Percentiles rank a stretch among this genome's conserved stretches.
These are phyloP conservation scores for Drosophila maculinotata DNA, from an alignment of 2,888 invertebrate genomes.

Conservation along the genomic window DNA sequence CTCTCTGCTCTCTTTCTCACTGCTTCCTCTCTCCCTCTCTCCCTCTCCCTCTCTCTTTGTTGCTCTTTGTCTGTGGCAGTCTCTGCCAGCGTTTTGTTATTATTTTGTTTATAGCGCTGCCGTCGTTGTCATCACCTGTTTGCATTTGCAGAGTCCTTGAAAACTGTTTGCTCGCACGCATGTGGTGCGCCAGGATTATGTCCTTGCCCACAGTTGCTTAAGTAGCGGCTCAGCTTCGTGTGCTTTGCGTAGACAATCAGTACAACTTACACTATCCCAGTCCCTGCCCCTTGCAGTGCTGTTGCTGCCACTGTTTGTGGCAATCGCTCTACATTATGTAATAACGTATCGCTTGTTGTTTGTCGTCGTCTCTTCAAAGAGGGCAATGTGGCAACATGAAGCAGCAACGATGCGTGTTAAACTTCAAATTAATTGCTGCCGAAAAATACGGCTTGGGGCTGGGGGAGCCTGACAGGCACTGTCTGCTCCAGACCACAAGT, in stretches of 20 bases:
- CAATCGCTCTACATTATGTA: slow-evolving; percentile 55
- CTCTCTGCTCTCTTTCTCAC: background rate
- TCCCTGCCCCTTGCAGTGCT: slow-evolving; percentile 12
- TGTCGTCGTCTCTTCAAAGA: background rate
- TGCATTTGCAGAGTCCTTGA: slow-evolving; percentile 82
- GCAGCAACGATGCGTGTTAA: slow-evolving; percentile 63
- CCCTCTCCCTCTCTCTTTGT: background rate
- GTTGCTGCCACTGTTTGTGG: slow-evolving; percentile 8
- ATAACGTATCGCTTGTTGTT: slow-evolving; percentile 51
- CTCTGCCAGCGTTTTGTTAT: slow-evolving; percentile 67
- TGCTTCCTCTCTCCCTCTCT: slow-evolving; percentile 25
- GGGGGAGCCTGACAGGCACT: slow-evolving; percentile 28
- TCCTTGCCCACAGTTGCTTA: slow-evolving; percentile 47
- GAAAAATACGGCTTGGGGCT: slow-evolving; percentile 55
- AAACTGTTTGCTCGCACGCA: slow-evolving; percentile 65
- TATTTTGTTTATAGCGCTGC: slow-evolving; percentile 74
- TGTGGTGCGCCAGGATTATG: slow-evolving; percentile 57
- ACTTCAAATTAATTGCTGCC: slow-evolving; percentile 80
- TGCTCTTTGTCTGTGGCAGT: slow-evolving; percentile 10
- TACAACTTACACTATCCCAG: slow-evolving; percentile 1
- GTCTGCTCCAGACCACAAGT: slow-evolving; percentile 69
- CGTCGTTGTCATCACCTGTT: slow-evolving; percentile 80
- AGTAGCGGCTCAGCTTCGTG: slow-evolving; percentile 37
- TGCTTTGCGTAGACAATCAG: slow-evolving; percentile 33
- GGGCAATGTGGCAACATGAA: background rate